phyloP scores from a whole-genome alignment of 2,113 vertebrate species.

The Zosterops japonicus region DNA sequence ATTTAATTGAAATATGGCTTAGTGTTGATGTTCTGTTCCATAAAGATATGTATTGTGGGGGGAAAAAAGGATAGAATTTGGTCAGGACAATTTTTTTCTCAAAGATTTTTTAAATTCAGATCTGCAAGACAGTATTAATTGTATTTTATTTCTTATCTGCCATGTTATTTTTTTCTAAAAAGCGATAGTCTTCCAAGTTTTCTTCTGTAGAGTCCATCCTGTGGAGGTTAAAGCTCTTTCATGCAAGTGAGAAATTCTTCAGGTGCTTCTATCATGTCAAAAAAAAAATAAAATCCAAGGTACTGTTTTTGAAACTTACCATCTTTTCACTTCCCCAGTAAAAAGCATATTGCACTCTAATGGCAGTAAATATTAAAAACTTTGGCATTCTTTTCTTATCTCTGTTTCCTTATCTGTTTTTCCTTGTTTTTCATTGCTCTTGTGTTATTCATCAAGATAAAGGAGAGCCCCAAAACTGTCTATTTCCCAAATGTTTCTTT shows the following conservation, averaged over 20 bases:
- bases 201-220: neutral
- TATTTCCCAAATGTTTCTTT: constrained; percentile 30
- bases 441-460: constrained; percentile 56
- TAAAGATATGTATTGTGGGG: neutral
- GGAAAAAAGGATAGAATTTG: neutral
- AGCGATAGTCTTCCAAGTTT: neutral
- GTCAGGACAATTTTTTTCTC: neutral
- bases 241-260: neutral
- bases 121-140: neutral
- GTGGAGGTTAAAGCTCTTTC: neutral
- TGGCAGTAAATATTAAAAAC: neutral
- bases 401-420: constrained; percentile 20
- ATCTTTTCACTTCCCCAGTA: neutral
- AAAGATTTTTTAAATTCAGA: neutral
- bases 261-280: neutral
- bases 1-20: neutral
- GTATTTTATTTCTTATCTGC: neutral
- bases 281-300: neutral
- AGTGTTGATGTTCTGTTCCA: neutral
- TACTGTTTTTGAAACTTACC: neutral
- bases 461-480: neutral
- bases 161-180: neutral
- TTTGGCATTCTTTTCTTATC: constrained; percentile 14
- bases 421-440: constrained; percentile 46
- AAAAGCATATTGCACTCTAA: constrained; percentile 10